Evolutionary conservation across 2,113 vertebrate genomes (phyloP), one percentile per base, ranked within the genome.

Genomic region (Phyllopteryx taeniolatus): DNA sequence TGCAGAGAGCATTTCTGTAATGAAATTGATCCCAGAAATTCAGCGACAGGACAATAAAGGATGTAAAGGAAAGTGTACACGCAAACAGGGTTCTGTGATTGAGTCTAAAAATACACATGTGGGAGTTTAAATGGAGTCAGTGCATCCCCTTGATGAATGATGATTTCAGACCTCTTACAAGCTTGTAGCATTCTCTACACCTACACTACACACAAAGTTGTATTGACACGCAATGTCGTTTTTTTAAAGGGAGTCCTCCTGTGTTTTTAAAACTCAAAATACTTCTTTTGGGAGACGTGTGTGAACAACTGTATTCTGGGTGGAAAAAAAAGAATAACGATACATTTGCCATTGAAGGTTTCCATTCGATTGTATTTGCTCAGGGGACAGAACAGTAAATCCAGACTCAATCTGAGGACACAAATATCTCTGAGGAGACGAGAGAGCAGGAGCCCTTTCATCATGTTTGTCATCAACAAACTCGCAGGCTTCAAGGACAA

Each of bases 381-480:
- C 51, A 6, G 17, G 19, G 53, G 19, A 53, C 13, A 68, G 46
- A 57, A 42, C 44, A 33, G 56, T 56, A 63, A 51, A 74, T 71
- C 44, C 54, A 67, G 51, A 62, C 31, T 33, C 39, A n/a, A 70
- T 73, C 0, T 15, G 63, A 44, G 68, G 68, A 63, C 42, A 56
- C 71, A 76, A 59, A 73, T 62, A 80, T 62, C 43, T 56, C 71
- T 53, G 27, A 66, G 22, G 56, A 59, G 68, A 39, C 63, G 68
- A 66, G 19, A 76, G 68, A 71, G 33, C 69, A 59, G 57, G 76
- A 53, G 3, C 19, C 5, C 47, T 60, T 33, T 77, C 77, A 80
- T 77, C 73, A 33, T 66, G 61, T 72, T 61, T 74, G 53, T 73
- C 76, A 74, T 80, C 81, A 46, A n/a, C 65, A 67, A 74, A 72